Evolutionary conservation across 1,140 invertebrate species (phyloP).

Genomic region (Luehdorfia chinensis): DNA sequence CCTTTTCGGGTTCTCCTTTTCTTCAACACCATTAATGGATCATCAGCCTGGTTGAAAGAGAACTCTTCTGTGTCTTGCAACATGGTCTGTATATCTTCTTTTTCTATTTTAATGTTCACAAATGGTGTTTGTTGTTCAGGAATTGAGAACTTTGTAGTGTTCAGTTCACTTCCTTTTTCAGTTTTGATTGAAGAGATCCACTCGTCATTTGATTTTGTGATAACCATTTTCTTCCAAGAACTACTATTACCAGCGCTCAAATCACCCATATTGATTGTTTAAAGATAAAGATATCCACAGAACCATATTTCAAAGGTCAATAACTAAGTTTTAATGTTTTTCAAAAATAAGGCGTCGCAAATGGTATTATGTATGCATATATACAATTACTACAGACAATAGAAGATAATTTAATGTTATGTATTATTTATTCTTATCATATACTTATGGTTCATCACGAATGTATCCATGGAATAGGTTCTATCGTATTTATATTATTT

Average conservation of each 20-base stretch:
- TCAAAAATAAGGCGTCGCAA: background rate
- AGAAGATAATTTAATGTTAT: background rate
- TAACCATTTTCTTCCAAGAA: constrained; percentile 69
- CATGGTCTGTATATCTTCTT: background rate
- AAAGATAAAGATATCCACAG: constrained; percentile 63
- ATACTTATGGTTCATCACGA: too few species aligned
- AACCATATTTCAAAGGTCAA: constrained; percentile 47
- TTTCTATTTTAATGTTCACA: background rate
- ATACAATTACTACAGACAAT: background rate
- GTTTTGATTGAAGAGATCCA: constrained; percentile 57
- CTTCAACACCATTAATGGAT: constrained; percentile 5
- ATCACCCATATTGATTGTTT: constrained; percentile 73
- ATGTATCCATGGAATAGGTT: too few species aligned
- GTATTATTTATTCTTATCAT: too few species aligned
- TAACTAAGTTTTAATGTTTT: constrained; percentile 6
- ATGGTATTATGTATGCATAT: background rate
- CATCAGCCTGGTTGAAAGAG: background rate
- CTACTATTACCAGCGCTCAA: constrained; percentile 44
- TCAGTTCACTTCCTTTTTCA: constrained; percentile 22
- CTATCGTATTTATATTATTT: too few species aligned
- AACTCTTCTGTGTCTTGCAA: background rate
- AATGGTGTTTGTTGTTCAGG: background rate
- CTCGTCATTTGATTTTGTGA: constrained; percentile 62
- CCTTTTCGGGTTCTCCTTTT: constrained; percentile 23
- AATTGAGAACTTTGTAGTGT: constrained; percentile 25